These are phyloP conservation scores for Polyommatus iphigenia DNA, from an alignment of 2,888 invertebrate genomes.

Conservation along the genomic window DNA sequence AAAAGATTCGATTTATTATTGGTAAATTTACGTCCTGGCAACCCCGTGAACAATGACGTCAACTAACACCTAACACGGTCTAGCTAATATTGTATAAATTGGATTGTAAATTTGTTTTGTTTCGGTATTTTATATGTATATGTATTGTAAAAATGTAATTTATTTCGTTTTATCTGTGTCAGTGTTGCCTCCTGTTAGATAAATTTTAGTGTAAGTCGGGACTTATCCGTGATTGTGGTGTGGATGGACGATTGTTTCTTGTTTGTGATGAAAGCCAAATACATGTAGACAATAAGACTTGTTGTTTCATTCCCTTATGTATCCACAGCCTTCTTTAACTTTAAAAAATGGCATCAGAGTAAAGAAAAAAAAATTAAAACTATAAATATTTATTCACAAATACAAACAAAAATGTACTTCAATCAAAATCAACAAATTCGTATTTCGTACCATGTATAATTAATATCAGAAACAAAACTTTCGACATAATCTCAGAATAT, in stretches of 20 bases:
- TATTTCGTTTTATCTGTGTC: slow-evolving; percentile 48
- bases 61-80: not conserved
- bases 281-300: slow-evolving; percentile 55
- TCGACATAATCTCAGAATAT: not conserved
- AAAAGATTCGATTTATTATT: not conserved
- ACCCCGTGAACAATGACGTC: slow-evolving; percentile 23
- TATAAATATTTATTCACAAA: slow-evolving; percentile 3
- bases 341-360: not conserved
- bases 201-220: slow-evolving; percentile 41
- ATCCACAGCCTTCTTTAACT: not conserved
- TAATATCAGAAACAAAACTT: not conserved
- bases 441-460: not conserved
- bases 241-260: slow-evolving; percentile 44
- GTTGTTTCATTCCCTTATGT: slow-evolving; percentile 38
- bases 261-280: slow-evolving; percentile 71
- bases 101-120: slow-evolving; percentile 40
- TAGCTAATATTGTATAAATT: slow-evolving; percentile 13
- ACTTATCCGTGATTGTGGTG: slow-evolving; percentile 33
- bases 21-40: slow-evolving; percentile 6
- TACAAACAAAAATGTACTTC: slow-evolving; percentile 5
- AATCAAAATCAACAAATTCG: slow-evolving; percentile 5
- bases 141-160: slow-evolving; percentile 54
- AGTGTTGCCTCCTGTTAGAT: slow-evolving; percentile 39
- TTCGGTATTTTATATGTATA: slow-evolving; percentile 48
- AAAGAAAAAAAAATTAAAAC: not conserved